Evolutionary conservation across 2,113 vertebrate species (phyloP), one percentile per base, ranked within the genome.

Genomic region (Petaurus breviceps): DNA sequence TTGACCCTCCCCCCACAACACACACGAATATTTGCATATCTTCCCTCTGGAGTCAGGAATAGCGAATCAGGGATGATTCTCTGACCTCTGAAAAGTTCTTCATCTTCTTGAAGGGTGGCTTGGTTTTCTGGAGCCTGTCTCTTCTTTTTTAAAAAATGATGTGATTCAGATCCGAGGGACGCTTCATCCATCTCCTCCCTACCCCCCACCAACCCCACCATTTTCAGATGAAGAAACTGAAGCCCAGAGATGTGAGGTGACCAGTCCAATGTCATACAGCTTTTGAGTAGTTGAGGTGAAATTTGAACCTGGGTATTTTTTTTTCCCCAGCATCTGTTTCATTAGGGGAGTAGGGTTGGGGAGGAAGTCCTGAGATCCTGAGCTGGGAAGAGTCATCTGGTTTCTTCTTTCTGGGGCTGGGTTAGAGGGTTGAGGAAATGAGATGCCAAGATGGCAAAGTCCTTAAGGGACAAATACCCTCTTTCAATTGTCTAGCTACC

Each of bases 1-100:
- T 52, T 68, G 11, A 89, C 96, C 68, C 52, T 90, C 95, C 90
- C 68, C 68, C 12, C 57, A 37, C 10, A 28, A 28, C 55, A 57
- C 24, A 37, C 61, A 68, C 61, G 16, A 31, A 77, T 26, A 23
- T 57, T 68, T 93, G 89, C n/a, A 37, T 77, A 46, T 68, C 49
- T 84, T 96, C 37, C 53, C 43, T 92, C 55, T 77, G 14, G 26
- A 93, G 91, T 23, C 57, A 37, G 90, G 68, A 26, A 93, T 68
- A 92, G 24, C 51, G 6, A 47, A 23, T 26, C n/a, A 14, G 28
- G 84, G 55, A 93, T 90, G 47, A 23, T 49, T 53, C 90, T 47
- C 46, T 24, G 26, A 94, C 52, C 93, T 93, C 51, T 93, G 53
- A 93, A 91, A 89, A 54, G 16, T 84, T 84, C 47, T 53, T 57